Evolutionary conservation across 2,113 vertebrate species (phyloP).

Genomic region (human (Homo sapiens)): DNA sequence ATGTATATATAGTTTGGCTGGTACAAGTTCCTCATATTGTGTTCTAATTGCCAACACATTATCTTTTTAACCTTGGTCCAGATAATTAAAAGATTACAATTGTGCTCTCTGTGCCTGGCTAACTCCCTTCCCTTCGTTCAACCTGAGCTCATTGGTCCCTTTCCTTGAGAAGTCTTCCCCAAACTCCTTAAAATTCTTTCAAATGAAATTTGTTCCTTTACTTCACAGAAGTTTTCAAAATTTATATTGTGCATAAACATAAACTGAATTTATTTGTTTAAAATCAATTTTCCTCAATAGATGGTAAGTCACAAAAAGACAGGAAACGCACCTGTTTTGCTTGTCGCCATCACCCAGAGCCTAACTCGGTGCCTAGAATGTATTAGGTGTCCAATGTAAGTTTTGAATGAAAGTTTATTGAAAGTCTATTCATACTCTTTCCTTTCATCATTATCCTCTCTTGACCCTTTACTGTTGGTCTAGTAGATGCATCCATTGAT

Average conservation of each 20-base stretch:
- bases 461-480: not conserved
- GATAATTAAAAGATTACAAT: not conserved
- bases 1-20: not conserved
- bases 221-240: not conserved
- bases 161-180: not conserved
- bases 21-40: not conserved
- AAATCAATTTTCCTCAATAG: not conserved
- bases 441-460: not conserved
- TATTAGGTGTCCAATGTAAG: not conserved
- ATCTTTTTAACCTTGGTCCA: not conserved
- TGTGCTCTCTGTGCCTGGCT: not conserved
- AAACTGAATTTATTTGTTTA: not conserved
- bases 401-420: not conserved
- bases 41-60: not conserved
- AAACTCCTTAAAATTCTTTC: not conserved
- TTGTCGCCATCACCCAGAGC: not conserved
- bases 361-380: not conserved
- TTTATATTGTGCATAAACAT: not conserved
- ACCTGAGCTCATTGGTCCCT: not conserved
- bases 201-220: not conserved
- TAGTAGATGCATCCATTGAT: not conserved
- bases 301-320: not conserved
- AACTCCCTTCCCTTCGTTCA: not conserved
- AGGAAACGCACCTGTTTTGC: not conserved
- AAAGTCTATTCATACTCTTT: not conserved